Evolutionary conservation across 2,113 vertebrate species (phyloP).

Genomic region (Picathartes gymnocephalus): DNA sequence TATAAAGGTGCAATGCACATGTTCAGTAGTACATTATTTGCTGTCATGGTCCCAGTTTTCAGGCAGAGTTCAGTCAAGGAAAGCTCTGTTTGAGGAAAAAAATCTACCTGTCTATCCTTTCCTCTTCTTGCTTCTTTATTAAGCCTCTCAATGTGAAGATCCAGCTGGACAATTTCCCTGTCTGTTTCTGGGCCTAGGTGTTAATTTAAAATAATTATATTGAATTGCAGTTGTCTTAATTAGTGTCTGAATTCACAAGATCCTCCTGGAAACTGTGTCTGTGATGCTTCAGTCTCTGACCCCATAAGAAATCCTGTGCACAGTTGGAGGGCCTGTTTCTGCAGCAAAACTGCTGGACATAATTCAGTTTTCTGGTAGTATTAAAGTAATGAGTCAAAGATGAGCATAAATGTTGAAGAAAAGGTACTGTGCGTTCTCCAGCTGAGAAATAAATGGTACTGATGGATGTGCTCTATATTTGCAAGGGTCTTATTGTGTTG

Average conservation of each 20-base stretch:
- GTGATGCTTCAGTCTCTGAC: not conserved
- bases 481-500: not conserved
- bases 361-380: slow-evolving; percentile 16
- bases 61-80: not conserved
- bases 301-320: not conserved
- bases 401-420: not conserved
- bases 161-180: not conserved
- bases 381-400: slow-evolving; percentile 49
- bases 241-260: not conserved
- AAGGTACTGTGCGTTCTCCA: not conserved
- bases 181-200: not conserved
- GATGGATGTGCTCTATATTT: not conserved
- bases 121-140: not conserved
- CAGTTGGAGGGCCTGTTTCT: not conserved
- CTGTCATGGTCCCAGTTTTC: not conserved
- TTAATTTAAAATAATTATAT: not conserved
- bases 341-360: not conserved
- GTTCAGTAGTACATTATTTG: not conserved
- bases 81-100: not conserved
- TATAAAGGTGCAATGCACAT: slow-evolving; percentile 5
- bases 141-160: not conserved
- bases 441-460: slow-evolving; percentile 15
- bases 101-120: not conserved
- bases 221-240: not conserved
- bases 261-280: not conserved